Evolutionary conservation across 2,113 vertebrate genomes (phyloP).

Genomic region (Colistium nudipinnis): DNA sequence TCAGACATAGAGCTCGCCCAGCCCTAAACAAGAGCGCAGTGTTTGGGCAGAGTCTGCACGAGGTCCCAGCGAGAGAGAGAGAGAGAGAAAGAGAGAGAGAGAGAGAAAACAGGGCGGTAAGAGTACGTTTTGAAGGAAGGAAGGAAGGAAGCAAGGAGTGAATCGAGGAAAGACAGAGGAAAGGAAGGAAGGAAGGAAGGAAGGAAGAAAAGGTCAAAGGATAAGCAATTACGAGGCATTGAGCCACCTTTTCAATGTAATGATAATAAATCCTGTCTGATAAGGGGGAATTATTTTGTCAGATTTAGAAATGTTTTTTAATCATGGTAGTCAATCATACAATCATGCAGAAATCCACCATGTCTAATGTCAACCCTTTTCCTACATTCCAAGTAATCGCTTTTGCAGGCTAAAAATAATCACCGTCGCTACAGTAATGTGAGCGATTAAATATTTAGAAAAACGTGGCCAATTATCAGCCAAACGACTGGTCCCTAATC

Average conservation of each 20-base stretch:
- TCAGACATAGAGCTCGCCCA: slow-evolving; percentile 66
- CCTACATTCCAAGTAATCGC: neutral
- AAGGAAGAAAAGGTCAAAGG: neutral
- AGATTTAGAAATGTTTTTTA: neutral
- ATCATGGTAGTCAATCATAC: neutral
- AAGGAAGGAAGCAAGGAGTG: slow-evolving; percentile 32
- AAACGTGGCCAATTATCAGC: too few relatives aligned
- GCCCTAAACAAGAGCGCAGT: slow-evolving; percentile 82
- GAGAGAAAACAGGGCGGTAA: slow-evolving; percentile 22
- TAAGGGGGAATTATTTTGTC: slow-evolving; percentile 21
- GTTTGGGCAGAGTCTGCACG: slow-evolving; percentile 78
- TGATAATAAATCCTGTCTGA: slow-evolving; percentile 36
- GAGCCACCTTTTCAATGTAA: too few relatives aligned
- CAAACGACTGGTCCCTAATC: too few relatives aligned
- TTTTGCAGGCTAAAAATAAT: neutral
- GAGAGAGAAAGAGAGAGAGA: slow-evolving; percentile 7
- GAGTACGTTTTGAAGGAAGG: slow-evolving; percentile 44
- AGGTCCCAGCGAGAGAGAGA: slow-evolving; percentile 52
- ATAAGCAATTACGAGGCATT: neutral
- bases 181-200: slow-evolving; percentile 11
- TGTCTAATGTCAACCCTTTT: neutral
- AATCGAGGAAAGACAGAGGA: neutral
- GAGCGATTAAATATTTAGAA: neutral
- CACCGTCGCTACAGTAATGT: neutral
- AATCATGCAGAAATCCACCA: neutral